phyloP scores from a whole-genome alignment of 2,113 vertebrate species.

The Chaetops frenatus region DNA sequence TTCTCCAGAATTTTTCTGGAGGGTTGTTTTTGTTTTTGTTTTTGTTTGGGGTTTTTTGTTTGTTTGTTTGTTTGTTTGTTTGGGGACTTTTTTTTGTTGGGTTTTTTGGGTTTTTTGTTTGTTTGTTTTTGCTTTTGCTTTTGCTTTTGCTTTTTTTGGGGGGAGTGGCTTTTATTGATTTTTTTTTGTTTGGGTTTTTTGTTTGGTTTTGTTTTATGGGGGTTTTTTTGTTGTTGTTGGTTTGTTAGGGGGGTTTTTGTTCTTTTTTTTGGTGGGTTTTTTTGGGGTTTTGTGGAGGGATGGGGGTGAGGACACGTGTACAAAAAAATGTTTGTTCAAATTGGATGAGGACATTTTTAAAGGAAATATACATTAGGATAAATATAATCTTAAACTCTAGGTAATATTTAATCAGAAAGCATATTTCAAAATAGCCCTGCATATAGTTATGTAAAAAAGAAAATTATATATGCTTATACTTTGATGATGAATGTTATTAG shows the following conservation, averaged over 20 bases:
- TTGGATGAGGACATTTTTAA: background rate
- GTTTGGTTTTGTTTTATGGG: too few species aligned
- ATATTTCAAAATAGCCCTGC: background rate
- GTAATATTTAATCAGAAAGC: background rate
- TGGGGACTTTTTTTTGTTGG: background rate
- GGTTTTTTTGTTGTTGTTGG: too few species aligned
- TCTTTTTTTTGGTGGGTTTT: background rate
- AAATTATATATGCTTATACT: background rate
- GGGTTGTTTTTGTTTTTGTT: background rate
- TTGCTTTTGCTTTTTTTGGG: background rate
- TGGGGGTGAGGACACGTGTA: rapidly evolving
- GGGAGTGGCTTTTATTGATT: rapidly evolving
- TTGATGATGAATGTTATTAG: background rate
- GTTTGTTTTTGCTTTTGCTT: background rate
- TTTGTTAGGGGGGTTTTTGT: background rate
- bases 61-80: background rate
- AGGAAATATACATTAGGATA: background rate
- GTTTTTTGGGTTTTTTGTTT: too few species aligned
- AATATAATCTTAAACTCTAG: background rate
- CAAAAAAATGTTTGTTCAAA: background rate
- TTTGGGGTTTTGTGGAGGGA: rapidly evolving
- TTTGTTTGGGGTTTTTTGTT: background rate
- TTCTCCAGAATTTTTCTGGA: background rate
- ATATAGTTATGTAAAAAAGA: background rate
- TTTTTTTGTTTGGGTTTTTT: background rate